Percentiles rank a stretch among this genome's conserved stretches.
These are phyloP conservation scores for Syndactyla subalaris DNA, from an alignment of 2,797 vertebrate genomes.

Conservation along the genomic window DNA sequence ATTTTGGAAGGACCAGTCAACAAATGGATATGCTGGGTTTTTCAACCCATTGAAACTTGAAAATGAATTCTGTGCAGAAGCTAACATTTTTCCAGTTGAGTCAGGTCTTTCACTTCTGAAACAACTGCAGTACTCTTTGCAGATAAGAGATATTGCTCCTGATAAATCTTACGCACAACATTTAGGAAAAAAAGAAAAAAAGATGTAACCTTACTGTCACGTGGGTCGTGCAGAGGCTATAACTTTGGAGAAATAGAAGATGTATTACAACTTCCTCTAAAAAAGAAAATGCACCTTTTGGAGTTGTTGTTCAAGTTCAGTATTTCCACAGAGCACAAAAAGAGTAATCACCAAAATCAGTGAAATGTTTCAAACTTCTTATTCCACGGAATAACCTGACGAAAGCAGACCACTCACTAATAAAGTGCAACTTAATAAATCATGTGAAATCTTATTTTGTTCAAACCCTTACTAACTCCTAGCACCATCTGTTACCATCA, in stretches of 20 bases:
- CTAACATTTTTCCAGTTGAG: background rate
- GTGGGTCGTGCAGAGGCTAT: background rate
- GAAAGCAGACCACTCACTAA: slow-evolving; percentile 86
- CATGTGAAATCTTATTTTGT: slow-evolving; percentile 88
- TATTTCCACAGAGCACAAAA: slow-evolving; percentile 56
- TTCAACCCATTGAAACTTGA: background rate
- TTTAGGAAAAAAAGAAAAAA: background rate
- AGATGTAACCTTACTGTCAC: background rate
- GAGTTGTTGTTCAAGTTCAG: background rate
- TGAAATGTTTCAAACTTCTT: slow-evolving; percentile 79
- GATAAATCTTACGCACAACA: background rate
- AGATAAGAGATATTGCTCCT: background rate
- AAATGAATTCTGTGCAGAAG: background rate
- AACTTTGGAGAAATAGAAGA: slow-evolving; percentile 10
- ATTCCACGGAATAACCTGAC: slow-evolving; percentile 78
- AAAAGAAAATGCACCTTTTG: slow-evolving; percentile 5
- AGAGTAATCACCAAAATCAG: slow-evolving; percentile 78
- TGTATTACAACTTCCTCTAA: slow-evolving; percentile 21
- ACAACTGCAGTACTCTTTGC: background rate
- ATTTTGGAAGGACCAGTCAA: background rate
- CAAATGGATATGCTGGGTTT: background rate
- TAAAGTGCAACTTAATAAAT: slow-evolving; percentile 97
- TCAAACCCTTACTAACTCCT: slow-evolving; percentile 89
- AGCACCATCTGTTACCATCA: slow-evolving; percentile 96
- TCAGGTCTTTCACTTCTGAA: background rate